phyloP scores from a whole-genome alignment of 1,140 invertebrate species.

The Leucophenga varia region DNA sequence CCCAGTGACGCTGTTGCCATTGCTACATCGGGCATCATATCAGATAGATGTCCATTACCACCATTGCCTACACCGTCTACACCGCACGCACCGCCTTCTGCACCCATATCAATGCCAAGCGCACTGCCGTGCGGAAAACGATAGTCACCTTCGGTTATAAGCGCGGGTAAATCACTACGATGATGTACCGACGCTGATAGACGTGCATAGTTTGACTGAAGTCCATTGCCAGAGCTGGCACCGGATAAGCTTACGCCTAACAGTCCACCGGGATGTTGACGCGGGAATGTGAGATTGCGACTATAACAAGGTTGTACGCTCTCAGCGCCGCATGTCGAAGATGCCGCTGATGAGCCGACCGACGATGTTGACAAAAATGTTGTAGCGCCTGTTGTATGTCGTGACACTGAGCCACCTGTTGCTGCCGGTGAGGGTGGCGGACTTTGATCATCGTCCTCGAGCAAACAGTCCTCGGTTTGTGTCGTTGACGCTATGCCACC shows the following conservation, averaged over 20 bases:
- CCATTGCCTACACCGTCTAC: constrained; percentile 56
- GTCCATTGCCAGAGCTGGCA: constrained; percentile 18
- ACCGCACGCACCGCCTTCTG: constrained; percentile 32
- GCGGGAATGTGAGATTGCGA: constrained; percentile 65
- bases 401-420: constrained; percentile 29
- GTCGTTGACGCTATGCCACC: constrained; percentile 13
- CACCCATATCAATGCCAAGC: constrained; percentile 28
- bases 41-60: constrained; percentile 72
- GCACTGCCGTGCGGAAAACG: constrained; percentile 45
- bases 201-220: constrained; percentile 39
- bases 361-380: constrained; percentile 36
- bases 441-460: constrained; percentile 39
- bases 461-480: constrained; percentile 23
- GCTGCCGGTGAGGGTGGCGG: constrained; percentile 50
- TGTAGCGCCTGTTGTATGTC: constrained; percentile 22
- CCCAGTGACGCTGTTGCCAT: constrained; percentile 78
- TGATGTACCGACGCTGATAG: constrained; percentile 41
- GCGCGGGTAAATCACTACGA: constrained; percentile 62
- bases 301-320: constrained; percentile 47
- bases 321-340: constrained; percentile 36
- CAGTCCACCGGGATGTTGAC: constrained; percentile 55
- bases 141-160: constrained; percentile 66
- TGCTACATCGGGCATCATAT: constrained; percentile 86
- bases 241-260: constrained; percentile 33
- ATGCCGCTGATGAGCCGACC: constrained; percentile 33